Evolutionary conservation across 2,113 vertebrate species (phyloP).

Genomic region (Zapus hudsonius): DNA sequence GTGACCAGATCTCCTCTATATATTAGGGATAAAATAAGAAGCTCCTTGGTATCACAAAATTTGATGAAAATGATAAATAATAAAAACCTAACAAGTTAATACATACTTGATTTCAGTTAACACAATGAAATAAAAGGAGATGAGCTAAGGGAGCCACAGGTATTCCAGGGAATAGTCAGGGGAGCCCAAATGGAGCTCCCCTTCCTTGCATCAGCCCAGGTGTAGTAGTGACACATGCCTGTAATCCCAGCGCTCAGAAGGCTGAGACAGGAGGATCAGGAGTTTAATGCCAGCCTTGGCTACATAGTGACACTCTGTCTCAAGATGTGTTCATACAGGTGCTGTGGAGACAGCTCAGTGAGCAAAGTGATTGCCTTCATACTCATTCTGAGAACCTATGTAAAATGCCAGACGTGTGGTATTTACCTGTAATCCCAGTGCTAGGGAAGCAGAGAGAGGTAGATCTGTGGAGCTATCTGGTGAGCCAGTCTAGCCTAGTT

Average conservation of each 20-base stretch:
- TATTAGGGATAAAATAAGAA: not conserved
- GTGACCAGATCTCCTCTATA: not conserved
- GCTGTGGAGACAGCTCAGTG: too few species aligned
- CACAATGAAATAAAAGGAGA: not conserved
- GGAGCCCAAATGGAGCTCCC: not conserved
- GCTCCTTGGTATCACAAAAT: fast-evolving
- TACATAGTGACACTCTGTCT: not conserved
- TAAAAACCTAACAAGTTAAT: not conserved
- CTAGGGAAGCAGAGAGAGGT: too few species aligned
- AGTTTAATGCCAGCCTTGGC: not conserved
- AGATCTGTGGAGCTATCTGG: too few species aligned
- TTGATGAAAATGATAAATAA: not conserved
- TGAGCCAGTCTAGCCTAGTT: too few species aligned
- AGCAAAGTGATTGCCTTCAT: too few species aligned
- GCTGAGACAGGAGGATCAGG: not conserved
- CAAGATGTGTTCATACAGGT: not conserved
- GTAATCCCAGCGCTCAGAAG: not conserved
- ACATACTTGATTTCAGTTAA: not conserved
- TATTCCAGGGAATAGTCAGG: not conserved
- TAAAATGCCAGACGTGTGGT: too few species aligned
- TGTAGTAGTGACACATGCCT: not conserved
- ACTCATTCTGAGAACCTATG: too few species aligned
- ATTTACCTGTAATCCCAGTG: too few species aligned
- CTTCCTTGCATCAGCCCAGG: not conserved
- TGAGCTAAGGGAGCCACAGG: fast-evolving